Evolutionary conservation across 2,888 invertebrate genomes (phyloP), one percentile per base, ranked within the genome.

Genomic region (Apoda limacodes): DNA sequence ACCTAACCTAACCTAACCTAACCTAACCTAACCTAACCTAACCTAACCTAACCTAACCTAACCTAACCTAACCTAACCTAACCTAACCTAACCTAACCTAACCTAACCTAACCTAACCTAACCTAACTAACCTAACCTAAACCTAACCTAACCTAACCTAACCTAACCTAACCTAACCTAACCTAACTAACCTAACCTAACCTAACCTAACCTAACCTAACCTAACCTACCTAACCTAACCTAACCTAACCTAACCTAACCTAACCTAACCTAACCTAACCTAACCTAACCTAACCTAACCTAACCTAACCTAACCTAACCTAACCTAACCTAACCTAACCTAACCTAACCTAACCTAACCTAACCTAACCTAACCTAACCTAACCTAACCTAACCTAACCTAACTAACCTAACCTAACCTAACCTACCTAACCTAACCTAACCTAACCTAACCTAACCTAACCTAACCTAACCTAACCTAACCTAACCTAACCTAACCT

Each of bases 211-310:
- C 27, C 27, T 27, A 27, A 27, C 27, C 27, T 27, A 27, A 27
- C 27, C 27, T 27, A 27, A 27, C n/a, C n/a, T n/a, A n/a, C n/a
- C n/a, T n/a, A n/a, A n/a, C n/a, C n/a, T n/a, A n/a, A n/a, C n/a
- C n/a, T 20, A 17, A 19, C 17, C 30, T 30, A 30, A 30, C 30
- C 30, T 30, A 30, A 30, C 30, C 30, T 25, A 19, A 31, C 31
- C 31, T 31, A 31, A 31, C 31, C 31, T 31, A 31, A 31, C 31
- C 31, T 31, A 31, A 31, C 31, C 31, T 31, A 31, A 31, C 31
- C 31, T 31, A 31, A 25, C 25, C 30, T 30, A 30, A 30, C 30
- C 30, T 30, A 30, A n/a, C n/a, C n/a, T n/a, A n/a, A n/a, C n/a
- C n/a, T n/a, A n/a, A n/a, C n/a, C n/a, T n/a, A n/a, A n/a, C n/a